Conservation (phyloP, 2,113 vertebrate genomes). For the Actenoides hombroni region DNA sequence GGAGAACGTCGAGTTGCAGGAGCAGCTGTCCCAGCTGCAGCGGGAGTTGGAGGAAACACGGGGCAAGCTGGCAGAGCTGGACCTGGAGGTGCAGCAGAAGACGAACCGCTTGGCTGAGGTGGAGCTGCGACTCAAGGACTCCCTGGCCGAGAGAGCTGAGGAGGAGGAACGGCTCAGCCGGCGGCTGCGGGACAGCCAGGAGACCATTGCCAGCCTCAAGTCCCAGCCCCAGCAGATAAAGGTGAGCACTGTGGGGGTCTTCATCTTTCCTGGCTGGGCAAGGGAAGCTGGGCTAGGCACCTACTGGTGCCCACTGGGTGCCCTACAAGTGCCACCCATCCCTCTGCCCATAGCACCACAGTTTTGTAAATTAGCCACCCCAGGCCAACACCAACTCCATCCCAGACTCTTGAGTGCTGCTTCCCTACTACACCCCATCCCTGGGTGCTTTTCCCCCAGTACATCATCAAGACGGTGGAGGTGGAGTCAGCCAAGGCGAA, state of each 20-base stretch:
- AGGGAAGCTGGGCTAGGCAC: background rate
- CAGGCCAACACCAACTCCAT: background rate
- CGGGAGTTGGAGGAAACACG: constrained; percentile 77
- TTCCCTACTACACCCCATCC: background rate
- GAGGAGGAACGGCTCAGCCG: constrained; percentile 81
- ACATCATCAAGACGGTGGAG: constrained; percentile 83
- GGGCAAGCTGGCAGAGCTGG: constrained; percentile 71
- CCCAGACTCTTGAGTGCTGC: background rate
- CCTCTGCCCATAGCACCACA: background rate
- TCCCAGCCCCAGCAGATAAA: constrained; percentile 80
- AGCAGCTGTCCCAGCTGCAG: constrained; percentile 80
- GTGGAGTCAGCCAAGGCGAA: constrained; percentile 84
- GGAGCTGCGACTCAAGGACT: constrained; percentile 83
- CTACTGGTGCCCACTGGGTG: background rate
- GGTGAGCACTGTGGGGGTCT: constrained; percentile 64
- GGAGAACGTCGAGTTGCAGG: constrained; percentile 75
- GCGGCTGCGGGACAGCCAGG: constrained; percentile 83
- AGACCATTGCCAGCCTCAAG: constrained; percentile 79
- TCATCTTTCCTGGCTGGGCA: accelerated
- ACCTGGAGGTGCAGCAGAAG: constrained; percentile 84
- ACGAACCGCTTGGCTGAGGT: constrained; percentile 75
- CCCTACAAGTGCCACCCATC: background rate
- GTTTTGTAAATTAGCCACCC: background rate
- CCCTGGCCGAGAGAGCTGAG: constrained; percentile 74
- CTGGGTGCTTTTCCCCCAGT: constrained; percentile 57